phyloP scores from a whole-genome alignment of 2,113 vertebrate genomes.

The Paradoxurus hermaphroditus region DNA sequence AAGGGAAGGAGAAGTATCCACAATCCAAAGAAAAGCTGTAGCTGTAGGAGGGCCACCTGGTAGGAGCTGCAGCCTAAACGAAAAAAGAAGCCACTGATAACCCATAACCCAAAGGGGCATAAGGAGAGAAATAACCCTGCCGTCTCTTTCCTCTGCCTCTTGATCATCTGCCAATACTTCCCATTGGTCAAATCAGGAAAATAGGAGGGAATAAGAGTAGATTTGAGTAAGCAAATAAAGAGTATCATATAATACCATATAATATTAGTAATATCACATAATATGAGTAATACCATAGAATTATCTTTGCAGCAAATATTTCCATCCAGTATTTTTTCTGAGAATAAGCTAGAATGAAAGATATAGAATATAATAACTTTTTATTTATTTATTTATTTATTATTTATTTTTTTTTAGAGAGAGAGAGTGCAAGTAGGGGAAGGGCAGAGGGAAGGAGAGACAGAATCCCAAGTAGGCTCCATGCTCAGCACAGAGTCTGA shows the following conservation, averaged over 20 bases:
- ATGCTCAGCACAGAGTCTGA: too few relatives aligned
- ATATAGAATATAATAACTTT: neutral
- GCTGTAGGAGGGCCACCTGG: too few relatives aligned
- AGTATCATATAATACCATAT: neutral
- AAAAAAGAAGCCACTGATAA: neutral
- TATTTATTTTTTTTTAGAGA: too few relatives aligned
- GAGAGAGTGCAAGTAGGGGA: too few relatives aligned
- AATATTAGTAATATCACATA: neutral
- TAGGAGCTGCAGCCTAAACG: neutral
- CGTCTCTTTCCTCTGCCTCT: neutral
- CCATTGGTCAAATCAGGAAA: neutral
- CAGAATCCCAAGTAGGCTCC: too few relatives aligned
- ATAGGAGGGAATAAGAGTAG: neutral
- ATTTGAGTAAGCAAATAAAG: neutral
- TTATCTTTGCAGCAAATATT: neutral
- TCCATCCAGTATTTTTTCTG: neutral
- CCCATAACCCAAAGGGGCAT: neutral
- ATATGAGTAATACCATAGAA: neutral
- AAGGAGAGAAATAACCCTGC: neutral
- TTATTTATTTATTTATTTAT: too few relatives aligned
- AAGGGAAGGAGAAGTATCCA: neutral
- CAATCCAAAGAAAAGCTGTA: neutral
- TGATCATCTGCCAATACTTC: neutral
- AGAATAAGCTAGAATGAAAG: neutral
- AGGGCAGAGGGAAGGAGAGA: too few relatives aligned